Percentiles rank a stretch among this genome's conserved stretches.
phyloP scores from a whole-genome alignment of 2,888 invertebrate species.

The Synanthedon formicaeformis region DNA sequence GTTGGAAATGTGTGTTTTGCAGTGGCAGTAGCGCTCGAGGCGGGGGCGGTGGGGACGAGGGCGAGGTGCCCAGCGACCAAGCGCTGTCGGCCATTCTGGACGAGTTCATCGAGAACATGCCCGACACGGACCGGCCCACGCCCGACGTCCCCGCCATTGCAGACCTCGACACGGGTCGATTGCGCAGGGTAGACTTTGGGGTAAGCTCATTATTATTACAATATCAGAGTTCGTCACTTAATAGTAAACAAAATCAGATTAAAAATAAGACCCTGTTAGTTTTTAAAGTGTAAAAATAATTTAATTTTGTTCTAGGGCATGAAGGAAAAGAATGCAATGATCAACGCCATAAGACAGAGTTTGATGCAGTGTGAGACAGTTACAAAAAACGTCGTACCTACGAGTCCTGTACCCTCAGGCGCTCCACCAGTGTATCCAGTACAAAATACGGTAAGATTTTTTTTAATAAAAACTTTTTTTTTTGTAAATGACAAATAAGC shows the following conservation, averaged over 20 bases:
- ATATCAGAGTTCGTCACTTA: too few relatives aligned
- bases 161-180: constrained; percentile 21
- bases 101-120: constrained; percentile 84
- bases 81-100: constrained; percentile 87
- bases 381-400: constrained; percentile 71
- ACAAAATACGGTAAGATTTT: constrained; percentile 50
- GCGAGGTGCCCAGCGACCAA: constrained; percentile 71
- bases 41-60: constrained; percentile 45
- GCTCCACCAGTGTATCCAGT: constrained; percentile 74
- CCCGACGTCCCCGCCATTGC: constrained; percentile 33
- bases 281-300: background rate
- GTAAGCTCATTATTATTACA: constrained; percentile 5
- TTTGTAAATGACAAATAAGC: too few relatives aligned
- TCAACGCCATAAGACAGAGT: constrained; percentile 90
- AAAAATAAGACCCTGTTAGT: background rate
- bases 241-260: background rate
- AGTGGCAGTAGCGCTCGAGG: constrained; percentile 43
- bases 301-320: constrained; percentile 43
- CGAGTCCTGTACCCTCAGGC: constrained; percentile 45
- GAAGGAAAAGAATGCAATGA: constrained; percentile 81
- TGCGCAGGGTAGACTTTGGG: constrained; percentile 18
- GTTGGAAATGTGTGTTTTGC: constrained; percentile 6
- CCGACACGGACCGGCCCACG: constrained; percentile 67
- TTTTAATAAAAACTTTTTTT: too few relatives aligned
- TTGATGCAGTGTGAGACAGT: constrained; percentile 87